Evolutionary conservation across 1,140 invertebrate genomes (phyloP).

Genomic region (Metaphire vulgaris): DNA sequence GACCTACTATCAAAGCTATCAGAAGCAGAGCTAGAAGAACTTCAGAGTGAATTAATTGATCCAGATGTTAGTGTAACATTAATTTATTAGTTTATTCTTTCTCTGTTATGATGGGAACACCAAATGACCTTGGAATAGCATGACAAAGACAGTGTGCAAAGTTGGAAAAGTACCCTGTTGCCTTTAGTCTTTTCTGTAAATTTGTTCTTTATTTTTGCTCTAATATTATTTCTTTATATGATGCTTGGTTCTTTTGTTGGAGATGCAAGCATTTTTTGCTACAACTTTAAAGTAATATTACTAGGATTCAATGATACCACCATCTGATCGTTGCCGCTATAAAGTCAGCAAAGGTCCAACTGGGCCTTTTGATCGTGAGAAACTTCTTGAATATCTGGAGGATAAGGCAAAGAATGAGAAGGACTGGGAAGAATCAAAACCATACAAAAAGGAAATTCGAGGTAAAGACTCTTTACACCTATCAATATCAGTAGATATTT

Average conservation of each 20-base stretch:
- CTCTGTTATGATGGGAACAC: background rate
- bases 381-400: conserved; percentile 93
- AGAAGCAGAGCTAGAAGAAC: conserved; percentile 89
- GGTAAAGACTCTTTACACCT: conserved; percentile 54
- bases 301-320: conserved; percentile 91
- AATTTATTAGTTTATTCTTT: conserved; percentile 15
- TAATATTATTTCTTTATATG: background rate
- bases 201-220: background rate
- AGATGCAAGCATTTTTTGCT: background rate
- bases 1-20: conserved; percentile 87
- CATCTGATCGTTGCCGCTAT: conserved; percentile 88
- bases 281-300: conserved; percentile 26
- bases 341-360: conserved; percentile 91
- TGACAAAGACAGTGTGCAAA: background rate
- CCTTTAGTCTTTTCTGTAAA: background rate
- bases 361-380: conserved; percentile 89
- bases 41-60: conserved; percentile 91
- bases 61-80: conserved; percentile 78
- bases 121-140: background rate
- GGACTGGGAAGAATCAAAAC: conserved; percentile 90
- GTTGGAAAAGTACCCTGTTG: background rate
- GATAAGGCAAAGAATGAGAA: conserved; percentile 94
- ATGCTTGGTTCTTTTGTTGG: background rate
- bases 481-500: background rate
- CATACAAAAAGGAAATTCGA: conserved; percentile 70